These are phyloP conservation scores for Copidosoma floridanum DNA, from an alignment of 1,140 invertebrate species.

Conservation along the genomic window DNA sequence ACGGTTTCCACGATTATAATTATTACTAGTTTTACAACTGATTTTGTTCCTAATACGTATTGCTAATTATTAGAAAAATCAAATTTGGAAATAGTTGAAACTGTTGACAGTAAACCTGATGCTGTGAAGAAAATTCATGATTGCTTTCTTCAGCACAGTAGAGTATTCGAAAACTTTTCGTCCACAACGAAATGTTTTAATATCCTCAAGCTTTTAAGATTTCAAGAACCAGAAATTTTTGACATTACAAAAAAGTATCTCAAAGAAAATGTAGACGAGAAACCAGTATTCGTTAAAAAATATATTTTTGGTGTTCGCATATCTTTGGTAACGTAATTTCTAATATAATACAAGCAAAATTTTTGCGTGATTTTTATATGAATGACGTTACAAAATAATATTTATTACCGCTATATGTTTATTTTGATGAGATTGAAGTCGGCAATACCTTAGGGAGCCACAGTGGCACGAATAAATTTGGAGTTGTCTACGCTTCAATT, in stretches of 20 bases:
- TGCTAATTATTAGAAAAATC: background rate
- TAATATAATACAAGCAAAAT: slow-evolving; percentile 18
- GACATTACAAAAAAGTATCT: background rate
- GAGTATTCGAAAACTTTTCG: slow-evolving; percentile 4
- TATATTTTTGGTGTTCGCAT: background rate
- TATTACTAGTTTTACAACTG: slow-evolving; percentile 1
- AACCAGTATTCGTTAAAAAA: background rate
- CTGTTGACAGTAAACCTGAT: background rate
- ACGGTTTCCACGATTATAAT: slow-evolving; percentile 3
- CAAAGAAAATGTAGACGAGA: background rate
- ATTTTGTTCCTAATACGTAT: slow-evolving; percentile 6
- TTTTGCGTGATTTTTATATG: background rate
- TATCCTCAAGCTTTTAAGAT: slow-evolving; percentile 10
- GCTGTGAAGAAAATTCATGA: background rate
- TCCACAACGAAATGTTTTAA: slow-evolving; percentile 5
- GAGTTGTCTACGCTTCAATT: slow-evolving; percentile 15
- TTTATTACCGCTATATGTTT: slow-evolving; percentile 14
- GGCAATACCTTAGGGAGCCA: slow-evolving; percentile 18
- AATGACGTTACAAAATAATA: background rate
- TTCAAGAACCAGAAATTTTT: background rate
- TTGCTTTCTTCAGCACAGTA: background rate
- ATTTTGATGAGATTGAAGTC: slow-evolving; percentile 22
- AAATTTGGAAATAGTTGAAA: slow-evolving; percentile 2
- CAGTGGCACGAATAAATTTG: slow-evolving; percentile 22
- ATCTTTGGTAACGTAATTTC: slow-evolving; percentile 6